Evolutionary conservation across 2,113 vertebrate genomes (phyloP), one percentile per base, ranked within the genome.

Genomic region (Carlito syrichta): DNA sequence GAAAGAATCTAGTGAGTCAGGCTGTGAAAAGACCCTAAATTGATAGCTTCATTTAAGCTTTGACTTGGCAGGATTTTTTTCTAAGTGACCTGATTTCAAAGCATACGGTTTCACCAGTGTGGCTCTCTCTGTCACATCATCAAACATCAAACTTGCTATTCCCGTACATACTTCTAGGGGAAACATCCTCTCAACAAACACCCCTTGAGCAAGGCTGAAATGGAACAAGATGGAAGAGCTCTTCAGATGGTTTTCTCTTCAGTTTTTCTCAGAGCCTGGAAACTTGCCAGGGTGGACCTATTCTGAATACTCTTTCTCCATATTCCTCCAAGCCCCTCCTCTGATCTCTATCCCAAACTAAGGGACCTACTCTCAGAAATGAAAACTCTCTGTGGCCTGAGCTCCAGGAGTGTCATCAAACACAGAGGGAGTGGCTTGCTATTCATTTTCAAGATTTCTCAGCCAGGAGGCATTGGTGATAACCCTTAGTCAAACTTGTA

Each of bases 21-120:
- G 20, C 76, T 60, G 22, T 86, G 52, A 89, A 94, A 86, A 95
- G 45, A 30, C 58, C 8, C 9, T 86, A 74, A 74, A 73, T 45
- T 89, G 43, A 27, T 50, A 69, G 56, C 45, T 97, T 90, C 19
- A 12, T 83, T 87, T 83, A 63, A 89, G 92, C 83, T 95, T 79
- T 96, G 30, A 58, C 58, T 87, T 95, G 84, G 73, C 50, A 93
- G 79, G 45, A 3, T 45, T 66, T 82, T 95, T 96, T 92, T 16
- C 94, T 52, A 90, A 71, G 76, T 77, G 92, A 94, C 76, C 91
- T 90, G 14, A 92, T 96, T 96, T 96, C 81, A 94, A 82, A 76
- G 43, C 45, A 25, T 54, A 68, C 27, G 3, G 9, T 94, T 87
- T 94, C 73, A 93, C 63, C 40, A 76, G 74, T 4, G 52, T 13